Base-by-base conservation (phyloP, 2,797 vertebrate species). In the Nyctibius grandis region DNA sequence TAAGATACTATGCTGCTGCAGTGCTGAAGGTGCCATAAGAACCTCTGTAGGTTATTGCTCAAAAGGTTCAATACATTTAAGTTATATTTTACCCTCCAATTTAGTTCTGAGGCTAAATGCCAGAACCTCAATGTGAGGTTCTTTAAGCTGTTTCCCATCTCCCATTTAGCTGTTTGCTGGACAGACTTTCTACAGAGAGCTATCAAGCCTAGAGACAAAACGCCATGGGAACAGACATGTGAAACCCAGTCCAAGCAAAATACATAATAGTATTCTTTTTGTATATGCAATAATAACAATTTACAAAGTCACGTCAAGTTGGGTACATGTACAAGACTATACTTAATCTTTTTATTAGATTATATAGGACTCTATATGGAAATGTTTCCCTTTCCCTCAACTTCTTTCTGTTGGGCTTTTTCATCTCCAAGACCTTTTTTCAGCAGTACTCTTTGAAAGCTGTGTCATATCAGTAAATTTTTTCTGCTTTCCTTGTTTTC, bases 61-160 rank as follows among this genome's bases (percentile, higher is more conserved):
- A 86, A 95, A 88, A 91, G 40, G 57, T 74, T 88, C 42, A 72
- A 44, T 34, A 93, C 29, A 34, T 84, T 96, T 85, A 82, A 93
- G 72, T 91, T 53, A n/a, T 38, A 78, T 81, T 93, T 92, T 63
- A 67, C 61, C 47, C 19, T 64, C 25, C 51, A 65, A 63, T 61
- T n/a, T 92, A 89, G 44, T 86, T 94, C 65, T 57, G 63, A 74
- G 25, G 86, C 68, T 87, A 91, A 90, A 95, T 94, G 70, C 73
- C 76, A 59, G 33, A 91, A 75, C 40, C 38, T 42, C 16, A 59
- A 6, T 23, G 45, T 88, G 16, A 26, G 83, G 12, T 31, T 34
- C 11, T 88, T 86, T 72, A 78, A 86, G 9, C 25, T 50, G 29
- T 36, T 38, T 84, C 61, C n/a, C 36, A 38, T 84, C 60, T 88